A percentile compares a stretch with the other conserved stretches of the same genome.
Conservation (phyloP, 2,797 vertebrate species). For the Champsocephalus gunnari region DNA sequence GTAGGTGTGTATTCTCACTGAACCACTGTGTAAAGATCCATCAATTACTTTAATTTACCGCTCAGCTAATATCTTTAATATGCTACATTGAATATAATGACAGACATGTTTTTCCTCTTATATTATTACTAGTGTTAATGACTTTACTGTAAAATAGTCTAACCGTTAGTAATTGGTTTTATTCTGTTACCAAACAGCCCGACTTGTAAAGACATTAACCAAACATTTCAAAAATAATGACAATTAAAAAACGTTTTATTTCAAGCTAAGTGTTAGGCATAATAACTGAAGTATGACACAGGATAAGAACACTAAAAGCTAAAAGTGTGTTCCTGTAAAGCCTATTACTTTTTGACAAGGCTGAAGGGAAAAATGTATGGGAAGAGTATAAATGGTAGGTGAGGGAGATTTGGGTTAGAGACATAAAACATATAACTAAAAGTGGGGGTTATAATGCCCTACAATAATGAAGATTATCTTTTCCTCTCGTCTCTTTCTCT, state of each 20-base stretch:
- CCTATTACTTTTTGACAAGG: neutral
- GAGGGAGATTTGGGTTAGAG: neutral
- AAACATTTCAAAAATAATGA: neutral
- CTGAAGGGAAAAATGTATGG: neutral
- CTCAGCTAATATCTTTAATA: neutral
- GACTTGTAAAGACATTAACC: neutral
- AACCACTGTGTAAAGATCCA: too few relatives aligned
- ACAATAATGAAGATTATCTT: accelerated
- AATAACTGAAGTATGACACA: neutral
- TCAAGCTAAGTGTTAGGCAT: neutral
- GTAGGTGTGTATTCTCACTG: too few relatives aligned
- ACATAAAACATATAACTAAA: neutral
- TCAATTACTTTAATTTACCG: neutral
- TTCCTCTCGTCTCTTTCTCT: neutral
- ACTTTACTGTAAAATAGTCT: neutral
- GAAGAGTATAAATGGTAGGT: neutral
- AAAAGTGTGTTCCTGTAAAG: neutral
- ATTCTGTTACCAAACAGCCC: neutral
- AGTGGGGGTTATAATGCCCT: neutral
- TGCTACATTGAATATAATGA: too few relatives aligned
- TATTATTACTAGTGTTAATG: neutral
- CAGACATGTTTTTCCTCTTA: neutral
- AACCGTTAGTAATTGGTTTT: neutral
- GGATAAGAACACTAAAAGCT: neutral
- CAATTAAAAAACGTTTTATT: neutral